Percentiles rank a stretch among this genome's conserved stretches.
These are phyloP conservation scores for Drosophila lini DNA, from an alignment of 1,140 invertebrate species.

Conservation along the genomic window DNA sequence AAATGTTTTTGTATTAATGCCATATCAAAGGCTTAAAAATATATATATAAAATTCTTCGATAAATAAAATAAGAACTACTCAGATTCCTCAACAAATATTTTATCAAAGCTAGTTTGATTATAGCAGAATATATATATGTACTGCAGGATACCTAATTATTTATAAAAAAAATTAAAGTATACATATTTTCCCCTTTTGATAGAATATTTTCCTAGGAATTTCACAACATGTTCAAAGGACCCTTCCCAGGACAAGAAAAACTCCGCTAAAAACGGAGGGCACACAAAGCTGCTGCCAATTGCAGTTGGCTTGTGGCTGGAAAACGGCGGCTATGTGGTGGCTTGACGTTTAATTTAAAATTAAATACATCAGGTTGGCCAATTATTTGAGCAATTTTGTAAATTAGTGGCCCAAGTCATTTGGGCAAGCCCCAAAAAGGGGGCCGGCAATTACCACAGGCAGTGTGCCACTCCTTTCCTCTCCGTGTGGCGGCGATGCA, in stretches of 20 bases:
- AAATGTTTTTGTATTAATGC: background rate
- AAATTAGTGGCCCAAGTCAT: constrained; percentile 69
- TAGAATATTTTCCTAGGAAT: background rate
- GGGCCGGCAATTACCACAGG: constrained; percentile 60
- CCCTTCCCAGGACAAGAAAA: constrained; percentile 4
- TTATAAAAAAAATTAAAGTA: background rate
- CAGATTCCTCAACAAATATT: no score
- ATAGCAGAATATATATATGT: background rate
- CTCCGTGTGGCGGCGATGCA: constrained; percentile 11
- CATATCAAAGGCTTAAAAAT: no score
- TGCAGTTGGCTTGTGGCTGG: constrained; percentile 52
- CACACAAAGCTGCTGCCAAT: constrained; percentile 64
- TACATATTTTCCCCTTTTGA: background rate
- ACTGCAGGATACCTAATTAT: no score
- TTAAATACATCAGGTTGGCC: constrained; percentile 70
- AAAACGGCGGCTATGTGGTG: constrained; percentile 27
- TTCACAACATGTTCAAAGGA: constrained; percentile 8
- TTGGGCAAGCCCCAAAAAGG: constrained; percentile 43
- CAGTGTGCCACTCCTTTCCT: constrained; percentile 1
- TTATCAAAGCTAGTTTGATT: background rate
- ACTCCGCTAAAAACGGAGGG: constrained; percentile 24
- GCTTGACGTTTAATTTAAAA: constrained; percentile 71
- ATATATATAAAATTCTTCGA: no score
- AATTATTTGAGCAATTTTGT: constrained; percentile 77
- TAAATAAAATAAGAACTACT: background rate